Conservation (phyloP, 2,797 vertebrate species). For the Lindbergichthys nudifrons region DNA sequence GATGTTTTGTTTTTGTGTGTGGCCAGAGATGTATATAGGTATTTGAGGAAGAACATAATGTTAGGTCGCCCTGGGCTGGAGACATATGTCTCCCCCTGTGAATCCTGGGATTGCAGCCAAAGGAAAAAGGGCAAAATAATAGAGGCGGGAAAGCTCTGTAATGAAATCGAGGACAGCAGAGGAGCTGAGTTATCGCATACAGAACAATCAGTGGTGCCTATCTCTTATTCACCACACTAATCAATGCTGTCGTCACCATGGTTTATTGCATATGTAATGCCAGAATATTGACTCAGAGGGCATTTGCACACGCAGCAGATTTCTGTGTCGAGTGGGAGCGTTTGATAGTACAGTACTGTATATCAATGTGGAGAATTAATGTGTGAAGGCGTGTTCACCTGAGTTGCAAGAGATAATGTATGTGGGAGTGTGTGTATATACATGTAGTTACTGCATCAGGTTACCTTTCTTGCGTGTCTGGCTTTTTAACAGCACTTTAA, state of each 20-base stretch:
- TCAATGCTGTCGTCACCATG: constrained; percentile 75
- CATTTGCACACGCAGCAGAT: constrained; percentile 59
- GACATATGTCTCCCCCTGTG: constrained; percentile 74
- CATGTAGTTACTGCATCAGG: background rate
- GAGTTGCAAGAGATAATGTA: constrained; percentile 1
- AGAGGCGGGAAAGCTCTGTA: constrained; percentile 60
- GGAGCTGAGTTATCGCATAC: constrained; percentile 75
- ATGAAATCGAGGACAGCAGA: constrained; percentile 71
- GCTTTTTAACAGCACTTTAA: constrained; percentile 36
- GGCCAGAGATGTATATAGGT: constrained; percentile 58
- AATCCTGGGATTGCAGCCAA: constrained; percentile 78
- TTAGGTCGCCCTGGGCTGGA: constrained; percentile 62
- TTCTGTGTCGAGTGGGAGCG: constrained; percentile 22
- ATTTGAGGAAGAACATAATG: constrained; percentile 67
- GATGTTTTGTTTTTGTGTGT: constrained; percentile 43
- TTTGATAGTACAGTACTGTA: constrained; percentile 19
- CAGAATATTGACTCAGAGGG: constrained; percentile 64
- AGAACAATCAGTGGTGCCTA: constrained; percentile 69
- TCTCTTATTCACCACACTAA: constrained; percentile 73
- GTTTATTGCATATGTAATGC: constrained; percentile 74
- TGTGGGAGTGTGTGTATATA: constrained; percentile 15
- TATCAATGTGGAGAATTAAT: constrained; percentile 18
- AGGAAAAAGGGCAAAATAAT: constrained; percentile 61
- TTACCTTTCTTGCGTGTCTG: constrained; percentile 15
- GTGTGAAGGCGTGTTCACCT: constrained; percentile 16